Evolutionary conservation across 37 sponge, comb jelly and placozoan genomes (phyloP).

Genomic region (Geodia barretti): DNA sequence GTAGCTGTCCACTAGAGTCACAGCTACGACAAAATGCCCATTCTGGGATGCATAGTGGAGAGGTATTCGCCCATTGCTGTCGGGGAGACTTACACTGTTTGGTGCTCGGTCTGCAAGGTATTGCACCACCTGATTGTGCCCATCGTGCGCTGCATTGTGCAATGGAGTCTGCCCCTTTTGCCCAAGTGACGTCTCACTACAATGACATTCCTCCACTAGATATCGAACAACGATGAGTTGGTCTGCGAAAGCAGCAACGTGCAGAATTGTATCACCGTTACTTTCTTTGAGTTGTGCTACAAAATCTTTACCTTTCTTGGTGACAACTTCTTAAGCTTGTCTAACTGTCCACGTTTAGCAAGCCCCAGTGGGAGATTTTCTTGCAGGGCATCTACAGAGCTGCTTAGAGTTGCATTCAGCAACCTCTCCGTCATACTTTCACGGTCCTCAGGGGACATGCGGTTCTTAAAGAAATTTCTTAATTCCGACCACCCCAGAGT

Average conservation of each 20-base stretch:
- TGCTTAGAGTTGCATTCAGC: background rate
- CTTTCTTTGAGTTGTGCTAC: constrained; percentile 2
- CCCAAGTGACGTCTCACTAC: background rate
- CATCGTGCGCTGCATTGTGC: constrained; percentile 40
- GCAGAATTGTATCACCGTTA: constrained; percentile 33
- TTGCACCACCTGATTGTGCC: background rate
- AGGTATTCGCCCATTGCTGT: constrained; percentile 17
- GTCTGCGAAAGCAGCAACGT: constrained; percentile 11
- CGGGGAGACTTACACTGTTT: background rate
- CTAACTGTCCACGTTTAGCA: constrained; percentile 20
- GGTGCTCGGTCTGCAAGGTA: background rate
- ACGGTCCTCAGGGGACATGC: background rate
- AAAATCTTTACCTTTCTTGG: background rate
- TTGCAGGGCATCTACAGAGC: too few relatives aligned
- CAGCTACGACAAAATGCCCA: constrained; percentile 9
- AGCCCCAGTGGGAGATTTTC: background rate
- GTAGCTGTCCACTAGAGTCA: constrained; percentile 13
- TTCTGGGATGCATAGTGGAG: constrained; percentile 42
- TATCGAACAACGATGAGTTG: constrained; percentile 8
- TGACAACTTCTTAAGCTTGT: constrained; percentile 11
- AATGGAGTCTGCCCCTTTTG: constrained; percentile 15
- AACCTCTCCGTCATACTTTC: constrained; percentile 27
- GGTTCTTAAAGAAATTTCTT: constrained; percentile 22
- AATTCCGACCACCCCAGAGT: constrained; percentile 10
- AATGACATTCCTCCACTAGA: background rate